These are phyloP conservation scores for Tetramorium bicarinatum DNA, from an alignment of 2,888 invertebrate species.

Conservation along the genomic window DNA sequence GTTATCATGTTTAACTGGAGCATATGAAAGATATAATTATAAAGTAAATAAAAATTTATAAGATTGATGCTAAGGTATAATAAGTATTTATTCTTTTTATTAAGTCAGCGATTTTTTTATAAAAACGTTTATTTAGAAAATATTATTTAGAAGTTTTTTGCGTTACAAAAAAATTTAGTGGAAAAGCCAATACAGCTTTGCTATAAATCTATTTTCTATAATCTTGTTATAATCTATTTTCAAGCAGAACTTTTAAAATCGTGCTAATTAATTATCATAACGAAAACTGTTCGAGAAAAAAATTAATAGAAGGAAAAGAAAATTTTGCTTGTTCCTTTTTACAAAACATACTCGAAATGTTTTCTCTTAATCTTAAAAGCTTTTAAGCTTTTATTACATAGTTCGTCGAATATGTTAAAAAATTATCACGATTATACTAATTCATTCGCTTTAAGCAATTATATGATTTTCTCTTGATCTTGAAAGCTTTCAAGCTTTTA, in stretches of 20 bases:
- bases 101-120: background rate
- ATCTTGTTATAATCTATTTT: constrained; percentile 1
- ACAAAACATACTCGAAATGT: background rate
- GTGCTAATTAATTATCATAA: background rate
- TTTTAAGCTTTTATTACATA: constrained; percentile 11
- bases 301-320: background rate
- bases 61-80: background rate
- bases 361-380: background rate
- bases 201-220: no score
- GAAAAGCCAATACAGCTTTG: no score
- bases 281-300: background rate
- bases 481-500: background rate
- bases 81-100: background rate
- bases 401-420: background rate
- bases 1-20: constrained; percentile 11
- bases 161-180: background rate
- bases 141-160: background rate
- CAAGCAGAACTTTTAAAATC: background rate
- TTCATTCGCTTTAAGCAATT: background rate
- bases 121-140: background rate
- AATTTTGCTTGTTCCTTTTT: background rate
- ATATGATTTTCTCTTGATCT: background rate
- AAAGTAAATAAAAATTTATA: constrained; percentile 16
- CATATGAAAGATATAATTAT: constrained; percentile 5
- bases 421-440: background rate